Percentiles rank a stretch among this genome's conserved stretches.
These are phyloP conservation scores for Salmo trutta DNA, from an alignment of 2,797 vertebrate species.

Conservation along the genomic window DNA sequence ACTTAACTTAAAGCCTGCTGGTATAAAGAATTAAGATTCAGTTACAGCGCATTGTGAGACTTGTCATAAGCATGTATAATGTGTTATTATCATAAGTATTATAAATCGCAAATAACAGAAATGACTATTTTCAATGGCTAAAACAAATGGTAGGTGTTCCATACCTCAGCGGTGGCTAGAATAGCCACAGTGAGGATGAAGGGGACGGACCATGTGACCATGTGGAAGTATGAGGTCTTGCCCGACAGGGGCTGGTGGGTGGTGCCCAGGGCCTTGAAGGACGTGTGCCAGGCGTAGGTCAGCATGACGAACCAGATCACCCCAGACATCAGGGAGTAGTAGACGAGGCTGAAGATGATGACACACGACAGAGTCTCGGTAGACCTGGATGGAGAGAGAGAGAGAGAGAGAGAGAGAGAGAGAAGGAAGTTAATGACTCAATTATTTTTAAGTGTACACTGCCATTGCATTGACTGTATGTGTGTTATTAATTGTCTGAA, in stretches of 20 bases:
- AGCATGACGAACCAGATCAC: conserved; percentile 99
- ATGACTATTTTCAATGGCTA: background rate
- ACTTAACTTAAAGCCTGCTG: background rate
- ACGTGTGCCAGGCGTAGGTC: conserved; percentile 97
- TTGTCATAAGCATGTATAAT: background rate
- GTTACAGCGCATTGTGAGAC: background rate
- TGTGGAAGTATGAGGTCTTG: conserved; percentile 96
- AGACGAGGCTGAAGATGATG: conserved; percentile 97
- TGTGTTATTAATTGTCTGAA: too few species aligned
- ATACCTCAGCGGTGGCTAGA: conserved; percentile 92
- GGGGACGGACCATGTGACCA: conserved; percentile 96
- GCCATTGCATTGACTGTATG: too few species aligned
- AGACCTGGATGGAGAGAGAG: conserved; percentile 74
- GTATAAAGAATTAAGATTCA: background rate
- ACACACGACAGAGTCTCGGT: conserved; percentile 98
- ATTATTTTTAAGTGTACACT: too few species aligned
- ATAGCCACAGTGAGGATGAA: conserved; percentile 97
- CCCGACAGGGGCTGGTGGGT: conserved; percentile 93
- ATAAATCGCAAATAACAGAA: background rate
- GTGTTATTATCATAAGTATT: background rate
- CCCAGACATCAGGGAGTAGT: conserved; percentile 97
- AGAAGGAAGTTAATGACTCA: too few species aligned
- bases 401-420: background rate
- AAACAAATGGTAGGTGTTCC: background rate
- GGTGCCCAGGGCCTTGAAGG: conserved; percentile 96